phyloP scores from a whole-genome alignment of 2,113 vertebrate genomes.

The Atractosteus spatula region DNA sequence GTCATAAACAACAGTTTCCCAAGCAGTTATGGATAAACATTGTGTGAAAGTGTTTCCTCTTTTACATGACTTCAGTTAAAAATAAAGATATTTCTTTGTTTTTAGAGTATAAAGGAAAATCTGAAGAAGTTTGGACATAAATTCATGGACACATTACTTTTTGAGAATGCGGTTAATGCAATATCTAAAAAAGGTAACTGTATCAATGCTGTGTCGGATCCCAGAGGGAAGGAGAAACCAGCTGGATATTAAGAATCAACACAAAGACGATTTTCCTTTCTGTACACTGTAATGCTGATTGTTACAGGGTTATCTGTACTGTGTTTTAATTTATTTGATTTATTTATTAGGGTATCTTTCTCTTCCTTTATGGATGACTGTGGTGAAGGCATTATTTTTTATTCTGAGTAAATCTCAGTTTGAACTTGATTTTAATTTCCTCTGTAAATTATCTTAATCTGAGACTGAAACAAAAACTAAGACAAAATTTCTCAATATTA shows the following conservation, averaged over 20 bases:
- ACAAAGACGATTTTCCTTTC: neutral
- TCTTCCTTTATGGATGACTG: too few relatives aligned
- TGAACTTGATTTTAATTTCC: too few relatives aligned
- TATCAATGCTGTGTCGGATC: slow-evolving; percentile 75
- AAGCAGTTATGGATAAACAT: neutral
- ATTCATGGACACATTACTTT: fast-evolving
- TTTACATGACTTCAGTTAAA: neutral
- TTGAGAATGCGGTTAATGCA: slow-evolving; percentile 77
- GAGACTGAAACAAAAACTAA: too few relatives aligned
- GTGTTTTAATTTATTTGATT: too few relatives aligned
- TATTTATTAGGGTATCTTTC: too few relatives aligned
- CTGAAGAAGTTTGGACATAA: slow-evolving; percentile 65
- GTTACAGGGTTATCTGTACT: too few relatives aligned
- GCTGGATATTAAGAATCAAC: slow-evolving; percentile 71
- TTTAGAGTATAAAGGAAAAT: slow-evolving; percentile 54
- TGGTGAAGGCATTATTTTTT: too few relatives aligned
- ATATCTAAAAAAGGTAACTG: slow-evolving; percentile 68
- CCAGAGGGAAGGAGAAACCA: slow-evolving; percentile 72
- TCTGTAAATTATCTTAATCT: too few relatives aligned
- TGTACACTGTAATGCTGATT: neutral
- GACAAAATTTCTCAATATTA: too few relatives aligned
- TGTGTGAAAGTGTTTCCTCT: slow-evolving; percentile 1
- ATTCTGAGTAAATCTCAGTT: too few relatives aligned
- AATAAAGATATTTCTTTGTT: neutral
- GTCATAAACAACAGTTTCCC: too few relatives aligned